Evolutionary conservation across 2,113 vertebrate species (phyloP).

Genomic region (Prolemur simus): DNA sequence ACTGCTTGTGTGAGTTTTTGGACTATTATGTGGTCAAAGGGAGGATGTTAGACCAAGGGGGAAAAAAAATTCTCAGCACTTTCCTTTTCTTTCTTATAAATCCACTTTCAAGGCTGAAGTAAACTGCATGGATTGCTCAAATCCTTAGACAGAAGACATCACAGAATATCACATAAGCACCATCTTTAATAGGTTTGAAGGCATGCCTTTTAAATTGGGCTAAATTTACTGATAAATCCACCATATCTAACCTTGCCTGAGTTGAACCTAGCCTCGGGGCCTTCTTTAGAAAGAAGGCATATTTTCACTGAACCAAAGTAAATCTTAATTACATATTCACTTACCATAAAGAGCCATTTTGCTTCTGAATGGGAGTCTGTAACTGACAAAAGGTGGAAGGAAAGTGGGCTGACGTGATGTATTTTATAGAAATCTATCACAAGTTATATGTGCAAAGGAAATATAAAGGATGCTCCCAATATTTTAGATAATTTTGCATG

Average conservation of each 20-base stretch:
- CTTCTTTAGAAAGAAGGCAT: constrained; percentile 51
- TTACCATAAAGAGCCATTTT: constrained; percentile 22
- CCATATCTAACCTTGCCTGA: constrained; percentile 66
- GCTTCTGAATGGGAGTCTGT: constrained; percentile 57
- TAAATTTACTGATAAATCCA: constrained; percentile 77
- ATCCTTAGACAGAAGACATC: constrained; percentile 52
- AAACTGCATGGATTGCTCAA: constrained; percentile 69
- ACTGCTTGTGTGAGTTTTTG: constrained; percentile 83
- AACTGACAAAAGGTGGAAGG: constrained; percentile 20
- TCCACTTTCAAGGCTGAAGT: constrained; percentile 76
- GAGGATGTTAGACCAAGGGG: constrained; percentile 71
- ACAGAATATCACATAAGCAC: constrained; percentile 40
- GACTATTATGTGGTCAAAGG: constrained; percentile 84
- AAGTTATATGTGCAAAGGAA: neutral
- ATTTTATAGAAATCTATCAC: constrained; percentile 15
- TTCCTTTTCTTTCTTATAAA: constrained; percentile 78
- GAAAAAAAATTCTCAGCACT: constrained; percentile 72
- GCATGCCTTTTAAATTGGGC: constrained; percentile 64
- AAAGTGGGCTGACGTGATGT: neutral
- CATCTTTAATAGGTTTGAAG: constrained; percentile 68
- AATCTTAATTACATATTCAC: constrained; percentile 68
- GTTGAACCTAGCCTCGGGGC: constrained; percentile 54
- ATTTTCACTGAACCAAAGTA: constrained; percentile 52
- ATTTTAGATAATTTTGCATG: neutral
- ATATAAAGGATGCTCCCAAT: neutral